phyloP scores from a whole-genome alignment of 2,797 vertebrate species.

The Mormyrus proboscirostris region DNA sequence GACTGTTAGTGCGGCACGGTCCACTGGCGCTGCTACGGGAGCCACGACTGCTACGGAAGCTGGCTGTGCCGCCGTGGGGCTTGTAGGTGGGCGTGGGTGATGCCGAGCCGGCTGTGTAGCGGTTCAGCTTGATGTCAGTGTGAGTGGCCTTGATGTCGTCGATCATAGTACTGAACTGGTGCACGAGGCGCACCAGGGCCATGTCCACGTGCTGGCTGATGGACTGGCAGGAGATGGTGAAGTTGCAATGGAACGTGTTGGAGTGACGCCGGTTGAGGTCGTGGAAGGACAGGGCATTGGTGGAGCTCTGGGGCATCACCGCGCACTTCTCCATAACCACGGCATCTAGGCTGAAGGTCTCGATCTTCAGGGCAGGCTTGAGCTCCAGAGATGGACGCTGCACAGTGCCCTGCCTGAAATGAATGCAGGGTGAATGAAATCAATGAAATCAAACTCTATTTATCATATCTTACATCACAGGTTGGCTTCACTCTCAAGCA shows the following conservation, averaged over 20 bases:
- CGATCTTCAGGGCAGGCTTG: slow-evolving; percentile 90
- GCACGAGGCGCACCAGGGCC: slow-evolving; percentile 94
- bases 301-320: slow-evolving; percentile 72
- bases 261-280: slow-evolving; percentile 90
- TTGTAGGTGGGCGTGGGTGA: slow-evolving; percentile 95
- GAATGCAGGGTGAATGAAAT: too few species aligned
- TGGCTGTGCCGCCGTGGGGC: slow-evolving; percentile 78
- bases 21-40: slow-evolving; percentile 90
- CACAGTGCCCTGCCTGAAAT: slow-evolving; percentile 78
- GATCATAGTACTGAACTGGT: slow-evolving; percentile 98
- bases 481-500: not conserved
- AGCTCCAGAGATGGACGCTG: slow-evolving; percentile 88
- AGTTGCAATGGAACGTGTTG: slow-evolving; percentile 94
- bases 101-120: slow-evolving; percentile 91
- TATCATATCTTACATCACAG: not conserved
- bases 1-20: slow-evolving; percentile 67
- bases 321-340: slow-evolving; percentile 91
- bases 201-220: slow-evolving; percentile 98
- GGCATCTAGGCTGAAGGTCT: slow-evolving; percentile 92
- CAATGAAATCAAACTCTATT: slow-evolving; percentile 6
- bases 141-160: slow-evolving; percentile 97
- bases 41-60: slow-evolving; percentile 92
- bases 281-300: slow-evolving; percentile 82
- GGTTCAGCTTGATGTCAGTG: slow-evolving; percentile 95
- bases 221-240: slow-evolving; percentile 91